phyloP scores from a whole-genome alignment of 2,113 vertebrate genomes.

The Ptilonorhynchus violaceus region DNA sequence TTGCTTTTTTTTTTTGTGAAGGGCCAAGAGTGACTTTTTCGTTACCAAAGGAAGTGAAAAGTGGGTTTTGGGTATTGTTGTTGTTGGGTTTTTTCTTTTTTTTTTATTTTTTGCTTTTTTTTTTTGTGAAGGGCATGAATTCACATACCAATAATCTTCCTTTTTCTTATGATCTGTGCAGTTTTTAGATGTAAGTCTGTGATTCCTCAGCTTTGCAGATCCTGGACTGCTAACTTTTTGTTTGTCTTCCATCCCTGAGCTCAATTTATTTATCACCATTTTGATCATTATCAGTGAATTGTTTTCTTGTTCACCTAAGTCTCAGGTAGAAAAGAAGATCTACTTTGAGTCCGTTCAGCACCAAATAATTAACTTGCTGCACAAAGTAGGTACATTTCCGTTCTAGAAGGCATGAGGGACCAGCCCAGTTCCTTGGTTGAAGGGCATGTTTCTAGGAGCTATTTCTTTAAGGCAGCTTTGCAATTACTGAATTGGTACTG shows the following conservation, averaged over 20 bases:
- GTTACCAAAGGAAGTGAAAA: background rate
- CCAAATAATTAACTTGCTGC: background rate
- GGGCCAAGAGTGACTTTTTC: background rate
- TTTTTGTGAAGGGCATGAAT: background rate
- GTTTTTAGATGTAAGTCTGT: background rate
- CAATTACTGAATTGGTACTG: background rate
- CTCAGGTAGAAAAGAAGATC: background rate
- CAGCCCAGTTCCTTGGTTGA: background rate
- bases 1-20: background rate
- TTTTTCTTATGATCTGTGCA: background rate
- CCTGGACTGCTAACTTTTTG: background rate
- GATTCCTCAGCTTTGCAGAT: background rate
- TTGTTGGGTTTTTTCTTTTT: background rate
- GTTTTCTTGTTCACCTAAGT: background rate
- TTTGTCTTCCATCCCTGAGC: background rate
- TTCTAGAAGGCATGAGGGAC: background rate
- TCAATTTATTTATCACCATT: background rate
- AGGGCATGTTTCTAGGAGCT: background rate
- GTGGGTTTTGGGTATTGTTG: background rate
- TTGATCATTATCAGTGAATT: background rate
- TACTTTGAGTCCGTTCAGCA: background rate
- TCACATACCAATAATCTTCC: background rate
- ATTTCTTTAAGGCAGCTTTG: background rate
- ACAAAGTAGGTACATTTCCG: background rate
- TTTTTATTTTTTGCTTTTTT: background rate